Conservation (phyloP, 2,888 invertebrate genomes). For the Nymphalis c-album region DNA sequence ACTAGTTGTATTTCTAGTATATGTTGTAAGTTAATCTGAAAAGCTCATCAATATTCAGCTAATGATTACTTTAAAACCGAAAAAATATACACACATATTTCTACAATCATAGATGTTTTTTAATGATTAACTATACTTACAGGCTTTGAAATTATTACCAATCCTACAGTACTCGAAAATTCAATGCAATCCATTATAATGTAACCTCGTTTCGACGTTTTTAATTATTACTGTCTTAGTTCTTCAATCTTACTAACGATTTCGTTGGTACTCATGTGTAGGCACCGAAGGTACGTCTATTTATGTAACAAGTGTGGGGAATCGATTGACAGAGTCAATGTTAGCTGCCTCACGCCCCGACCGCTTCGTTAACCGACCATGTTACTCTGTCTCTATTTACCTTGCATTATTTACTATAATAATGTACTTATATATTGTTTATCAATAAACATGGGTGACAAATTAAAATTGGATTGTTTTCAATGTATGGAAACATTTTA, state of each 20-base stretch:
- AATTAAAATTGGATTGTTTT: too few relatives aligned
- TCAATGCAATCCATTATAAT: not conserved
- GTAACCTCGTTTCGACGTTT: not conserved
- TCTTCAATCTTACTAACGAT: conserved; percentile 13
- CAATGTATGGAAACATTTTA: too few relatives aligned
- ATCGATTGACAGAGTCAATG: conserved; percentile 44
- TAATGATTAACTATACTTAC: not conserved
- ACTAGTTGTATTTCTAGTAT: not conserved
- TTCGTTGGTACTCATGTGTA: conserved; percentile 17
- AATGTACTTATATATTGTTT: not conserved
- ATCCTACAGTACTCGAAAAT: not conserved
- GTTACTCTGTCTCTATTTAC: conserved; percentile 32
- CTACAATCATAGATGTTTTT: too few relatives aligned
- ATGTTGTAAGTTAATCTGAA: not conserved
- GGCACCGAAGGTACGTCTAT: conserved; percentile 27
- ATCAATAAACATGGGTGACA: too few relatives aligned
- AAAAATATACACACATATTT: too few relatives aligned
- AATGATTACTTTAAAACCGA: too few relatives aligned
- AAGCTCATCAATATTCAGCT: too few relatives aligned
- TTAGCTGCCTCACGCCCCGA: conserved; percentile 41
- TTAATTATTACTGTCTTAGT: not conserved
- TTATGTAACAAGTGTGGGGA: conserved; percentile 36
- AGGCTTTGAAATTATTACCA: not conserved
- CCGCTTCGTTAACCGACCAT: conserved; percentile 44
- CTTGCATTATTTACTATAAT: conserved; percentile 22